Conservation (phyloP, 1,140 invertebrate genomes). For the Drosophila guanche region DNA sequence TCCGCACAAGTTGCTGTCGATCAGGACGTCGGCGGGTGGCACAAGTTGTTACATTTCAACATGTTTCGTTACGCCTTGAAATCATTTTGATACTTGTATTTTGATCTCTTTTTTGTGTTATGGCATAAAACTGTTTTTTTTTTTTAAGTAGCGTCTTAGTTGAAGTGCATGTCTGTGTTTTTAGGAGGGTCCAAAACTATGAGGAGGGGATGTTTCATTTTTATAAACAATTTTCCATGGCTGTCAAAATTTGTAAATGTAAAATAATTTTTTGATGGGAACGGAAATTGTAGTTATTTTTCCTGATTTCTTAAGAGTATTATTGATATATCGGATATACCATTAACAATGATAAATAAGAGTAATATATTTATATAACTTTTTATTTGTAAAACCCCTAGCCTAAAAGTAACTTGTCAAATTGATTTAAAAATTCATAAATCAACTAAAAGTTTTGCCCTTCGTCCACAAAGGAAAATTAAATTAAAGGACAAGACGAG, state of each 20-base stretch:
- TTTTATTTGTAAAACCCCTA: background rate
- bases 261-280: background rate
- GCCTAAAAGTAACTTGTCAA: constrained; percentile 62
- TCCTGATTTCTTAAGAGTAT: too few species aligned
- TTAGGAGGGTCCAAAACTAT: background rate
- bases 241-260: constrained; percentile 42
- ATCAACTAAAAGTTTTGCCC: constrained; percentile 56
- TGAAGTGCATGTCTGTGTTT: constrained; percentile 17
- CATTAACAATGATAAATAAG: constrained; percentile 34
- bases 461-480: constrained; percentile 45
- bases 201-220: background rate
- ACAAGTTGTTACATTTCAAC: constrained; percentile 64
- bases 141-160: constrained; percentile 49
- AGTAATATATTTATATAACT: constrained; percentile 19
- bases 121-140: constrained; percentile 29
- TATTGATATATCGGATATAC: constrained; percentile 2
- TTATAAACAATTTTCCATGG: constrained; percentile 16
- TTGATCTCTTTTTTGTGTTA: constrained; percentile 25
- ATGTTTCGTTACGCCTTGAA: constrained; percentile 72
- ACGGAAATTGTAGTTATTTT: background rate
- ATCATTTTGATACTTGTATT: constrained; percentile 59
- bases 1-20: constrained; percentile 79
- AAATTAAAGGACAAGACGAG: constrained; percentile 53
- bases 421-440: constrained; percentile 81
- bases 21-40: constrained; percentile 54